phyloP scores from a whole-genome alignment of 2,113 vertebrate genomes.

The Nothocercus nigrocapillus region DNA sequence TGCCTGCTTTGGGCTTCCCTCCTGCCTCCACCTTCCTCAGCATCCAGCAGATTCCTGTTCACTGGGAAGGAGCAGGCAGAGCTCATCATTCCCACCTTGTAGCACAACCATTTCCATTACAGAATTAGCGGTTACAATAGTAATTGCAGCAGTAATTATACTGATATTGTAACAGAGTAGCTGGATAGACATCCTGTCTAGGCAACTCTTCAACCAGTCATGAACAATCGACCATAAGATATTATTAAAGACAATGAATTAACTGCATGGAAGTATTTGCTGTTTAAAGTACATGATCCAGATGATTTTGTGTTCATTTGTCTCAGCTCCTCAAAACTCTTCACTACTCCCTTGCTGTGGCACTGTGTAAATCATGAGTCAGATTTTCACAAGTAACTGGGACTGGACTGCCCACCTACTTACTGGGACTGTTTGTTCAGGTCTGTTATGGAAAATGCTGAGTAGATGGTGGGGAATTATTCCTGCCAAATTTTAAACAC shows the following conservation, averaged over 20 bases:
- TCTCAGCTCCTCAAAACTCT: neutral
- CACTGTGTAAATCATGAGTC: neutral
- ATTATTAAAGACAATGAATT: neutral
- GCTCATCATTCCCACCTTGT: constrained; percentile 6
- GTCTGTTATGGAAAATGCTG: neutral
- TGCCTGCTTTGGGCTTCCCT: neutral
- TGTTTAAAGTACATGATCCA: neutral
- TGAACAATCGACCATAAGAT: neutral
- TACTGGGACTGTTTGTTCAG: neutral
- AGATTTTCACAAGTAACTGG: neutral
- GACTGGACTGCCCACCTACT: neutral
- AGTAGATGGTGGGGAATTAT: neutral
- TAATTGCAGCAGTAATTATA: constrained; percentile 38
- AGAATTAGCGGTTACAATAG: constrained; percentile 31
- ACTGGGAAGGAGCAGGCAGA: neutral
- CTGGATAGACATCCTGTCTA: constrained; percentile 11
- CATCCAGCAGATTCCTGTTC: neutral
- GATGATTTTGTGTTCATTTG: neutral
- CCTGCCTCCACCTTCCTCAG: neutral
- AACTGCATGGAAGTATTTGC: neutral
- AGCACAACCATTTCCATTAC: constrained; percentile 1
- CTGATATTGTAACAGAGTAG: neutral
- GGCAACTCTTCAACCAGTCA: constrained; percentile 8
- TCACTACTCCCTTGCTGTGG: neutral
- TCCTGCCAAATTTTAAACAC: constrained; percentile 8